Conservation (phyloP, 1,140 invertebrate species). For the Anoplolepis gracilipes region DNA sequence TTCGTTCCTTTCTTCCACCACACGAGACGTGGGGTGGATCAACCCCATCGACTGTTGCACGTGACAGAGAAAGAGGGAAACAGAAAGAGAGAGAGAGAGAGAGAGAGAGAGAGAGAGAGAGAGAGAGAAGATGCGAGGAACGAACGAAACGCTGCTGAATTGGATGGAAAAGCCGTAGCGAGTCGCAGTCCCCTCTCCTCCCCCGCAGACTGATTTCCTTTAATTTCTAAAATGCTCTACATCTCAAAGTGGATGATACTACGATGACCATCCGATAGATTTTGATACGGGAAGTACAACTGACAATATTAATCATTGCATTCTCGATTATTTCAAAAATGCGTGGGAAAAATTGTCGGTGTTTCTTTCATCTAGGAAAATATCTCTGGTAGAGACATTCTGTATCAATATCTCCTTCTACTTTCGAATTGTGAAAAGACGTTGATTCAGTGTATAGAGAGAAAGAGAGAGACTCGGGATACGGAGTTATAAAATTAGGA, state of each 20-base stretch:
- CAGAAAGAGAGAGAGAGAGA: conserved; percentile 25
- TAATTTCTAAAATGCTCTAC: conserved; percentile 38
- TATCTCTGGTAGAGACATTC: neutral
- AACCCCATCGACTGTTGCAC: conserved; percentile 68
- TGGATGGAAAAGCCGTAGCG: conserved; percentile 79
- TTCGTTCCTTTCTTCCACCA: conserved; percentile 70
- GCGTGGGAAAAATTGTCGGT: neutral
- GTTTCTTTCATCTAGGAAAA: neutral
- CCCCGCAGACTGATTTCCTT: conserved; percentile 30
- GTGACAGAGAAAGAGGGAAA: conserved; percentile 34
- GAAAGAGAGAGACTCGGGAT: neutral
- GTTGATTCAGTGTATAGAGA: neutral
- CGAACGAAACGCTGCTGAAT: conserved; percentile 74
- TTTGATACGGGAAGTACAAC: neutral
- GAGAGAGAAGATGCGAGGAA: conserved; percentile 60
- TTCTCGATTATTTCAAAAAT: neutral
- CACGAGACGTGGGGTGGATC: conserved; percentile 74
- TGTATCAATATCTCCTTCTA: neutral
- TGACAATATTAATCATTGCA: neutral
- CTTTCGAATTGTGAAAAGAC: neutral
- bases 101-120: conserved; percentile 35
- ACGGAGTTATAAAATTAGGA: conserved; percentile 20
- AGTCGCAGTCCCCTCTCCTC: conserved; percentile 39
- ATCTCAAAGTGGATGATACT: conserved; percentile 17
- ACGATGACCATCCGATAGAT: neutral